Percentiles rank a stretch among this genome's conserved stretches.
phyloP scores from a whole-genome alignment of 2,888 invertebrate species.

The Lochmaea crataegi region DNA sequence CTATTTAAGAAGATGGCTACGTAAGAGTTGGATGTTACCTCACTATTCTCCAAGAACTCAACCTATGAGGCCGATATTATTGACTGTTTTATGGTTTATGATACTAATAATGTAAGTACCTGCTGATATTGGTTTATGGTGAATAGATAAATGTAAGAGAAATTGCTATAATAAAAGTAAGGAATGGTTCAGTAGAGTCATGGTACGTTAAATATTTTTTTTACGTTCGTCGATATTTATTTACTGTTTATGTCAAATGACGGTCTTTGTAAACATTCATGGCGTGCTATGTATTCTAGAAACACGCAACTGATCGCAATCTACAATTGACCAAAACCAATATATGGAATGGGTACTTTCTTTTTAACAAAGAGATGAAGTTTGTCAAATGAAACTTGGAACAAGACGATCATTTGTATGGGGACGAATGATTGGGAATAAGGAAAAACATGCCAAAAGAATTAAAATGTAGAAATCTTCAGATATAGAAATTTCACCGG shows the following conservation, averaged over 20 bases:
- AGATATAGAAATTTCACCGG: too few species aligned
- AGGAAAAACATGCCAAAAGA: too few species aligned
- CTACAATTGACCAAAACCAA: background rate
- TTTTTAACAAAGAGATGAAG: too few species aligned
- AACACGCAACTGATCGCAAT: slow-evolving; percentile 17
- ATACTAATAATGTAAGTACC: slow-evolving; percentile 43
- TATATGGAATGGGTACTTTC: too few species aligned
- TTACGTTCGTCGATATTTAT: slow-evolving; percentile 12
- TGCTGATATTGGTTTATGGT: slow-evolving; percentile 46
- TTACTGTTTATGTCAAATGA: slow-evolving; percentile 25
- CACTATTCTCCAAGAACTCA: slow-evolving; percentile 26
- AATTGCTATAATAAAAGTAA: slow-evolving; percentile 28
- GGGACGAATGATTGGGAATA: too few species aligned
- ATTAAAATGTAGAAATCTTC: too few species aligned
- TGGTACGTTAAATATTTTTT: slow-evolving; percentile 17
- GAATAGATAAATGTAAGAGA: slow-evolving; percentile 39
- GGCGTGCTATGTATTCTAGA: slow-evolving; percentile 11
- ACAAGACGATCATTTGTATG: too few species aligned
- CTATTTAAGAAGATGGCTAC: slow-evolving; percentile 44
- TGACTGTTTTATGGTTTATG: slow-evolving; percentile 45
- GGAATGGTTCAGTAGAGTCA: slow-evolving; percentile 19
- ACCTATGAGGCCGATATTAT: slow-evolving; percentile 44
- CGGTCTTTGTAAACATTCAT: slow-evolving; percentile 17
- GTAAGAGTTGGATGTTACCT: slow-evolving; percentile 34
- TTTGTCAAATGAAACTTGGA: too few species aligned